Base-by-base conservation (phyloP, 2,888 invertebrate species). In the Cantharis flavilabris region DNA sequence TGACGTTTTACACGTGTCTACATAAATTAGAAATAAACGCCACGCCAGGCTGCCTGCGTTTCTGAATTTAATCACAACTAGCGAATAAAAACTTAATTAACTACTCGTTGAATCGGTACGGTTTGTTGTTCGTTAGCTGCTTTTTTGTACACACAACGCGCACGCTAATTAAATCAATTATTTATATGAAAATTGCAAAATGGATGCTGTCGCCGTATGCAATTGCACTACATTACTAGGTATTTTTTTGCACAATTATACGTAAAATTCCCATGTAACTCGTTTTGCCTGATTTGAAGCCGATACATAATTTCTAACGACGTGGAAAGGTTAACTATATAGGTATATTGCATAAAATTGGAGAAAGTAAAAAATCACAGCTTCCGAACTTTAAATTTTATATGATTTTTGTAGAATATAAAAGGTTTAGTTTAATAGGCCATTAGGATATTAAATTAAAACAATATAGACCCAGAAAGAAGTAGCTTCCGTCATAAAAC, bases 211-310 rank as follows among this genome's bases (percentile, higher is more conserved):
- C 81, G 80, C 79, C 79, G 78, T 77, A 80, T 78, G 76, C 72
- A 78, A 73, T 70, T 72, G 75, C 62, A 67, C 14, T 64, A 33
- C 49, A 62, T 18, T 73, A 72, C 82, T 83, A 83, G 82, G 82
- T 33, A 33, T 83, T 82, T 82, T 83, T 75, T 83, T 49, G 49
- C 49, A n/a, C 82, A 81, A 80, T 84, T 81, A 84, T 83, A 86
- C 85, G 86, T 86, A 85, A 84, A 85, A 86, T 85, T 84, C 86
- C 85, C 86, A 85, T 85, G 84, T 83, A 71, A 82, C 79, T 78
- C 79, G 81, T 64, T 26, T 75, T 75, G n/a, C 71, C 62, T 62
- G 71, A 63, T 71, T 76, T 70, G 69, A 70, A 74, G 14, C 64
- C 62, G 69, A 26, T 33, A 14, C 23, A 70, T 70, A 75, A 75